Conservation (phyloP, 2,797 vertebrate species). For the Smutsia temminckii region DNA sequence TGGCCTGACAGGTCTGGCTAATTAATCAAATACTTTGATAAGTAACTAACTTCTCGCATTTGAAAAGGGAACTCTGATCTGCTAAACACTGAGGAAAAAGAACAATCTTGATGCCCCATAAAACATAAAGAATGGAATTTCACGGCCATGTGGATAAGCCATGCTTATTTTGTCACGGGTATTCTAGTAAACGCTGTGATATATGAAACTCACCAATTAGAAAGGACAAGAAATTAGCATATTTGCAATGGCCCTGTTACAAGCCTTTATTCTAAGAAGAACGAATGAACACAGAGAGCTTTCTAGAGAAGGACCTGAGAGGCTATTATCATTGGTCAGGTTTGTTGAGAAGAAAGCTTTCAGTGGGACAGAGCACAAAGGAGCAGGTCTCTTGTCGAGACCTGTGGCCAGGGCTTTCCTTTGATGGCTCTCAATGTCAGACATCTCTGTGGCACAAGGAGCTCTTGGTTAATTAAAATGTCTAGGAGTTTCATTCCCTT, state of each 20-base stretch:
- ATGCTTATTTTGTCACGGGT: constrained; percentile 48
- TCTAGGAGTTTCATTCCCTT: constrained; percentile 11
- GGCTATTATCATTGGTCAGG: neutral
- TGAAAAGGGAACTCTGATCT: constrained; percentile 58
- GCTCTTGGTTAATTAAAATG: neutral
- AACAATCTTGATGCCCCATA: constrained; percentile 50
- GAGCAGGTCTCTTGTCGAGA: neutral
- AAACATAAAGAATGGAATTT: constrained; percentile 57
- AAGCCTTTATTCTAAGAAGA: neutral
- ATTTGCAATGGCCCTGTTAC: neutral
- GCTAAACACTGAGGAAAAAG: constrained; percentile 56
- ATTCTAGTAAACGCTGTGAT: neutral
- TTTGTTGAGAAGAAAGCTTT: neutral
- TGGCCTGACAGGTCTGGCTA: constrained; percentile 70
- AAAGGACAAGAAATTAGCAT: constrained; percentile 50
- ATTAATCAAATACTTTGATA: constrained; percentile 75
- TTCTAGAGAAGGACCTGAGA: constrained; percentile 26
- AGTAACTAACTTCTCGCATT: constrained; percentile 65
- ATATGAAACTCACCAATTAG: neutral
- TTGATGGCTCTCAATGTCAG: neutral
- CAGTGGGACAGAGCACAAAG: neutral
- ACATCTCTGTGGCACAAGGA: neutral
- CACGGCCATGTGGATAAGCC: neutral
- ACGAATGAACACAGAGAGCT: neutral
- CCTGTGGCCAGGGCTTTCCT: neutral